Conservation (phyloP, 1,140 invertebrate genomes). For the Pteromalus puparum region DNA sequence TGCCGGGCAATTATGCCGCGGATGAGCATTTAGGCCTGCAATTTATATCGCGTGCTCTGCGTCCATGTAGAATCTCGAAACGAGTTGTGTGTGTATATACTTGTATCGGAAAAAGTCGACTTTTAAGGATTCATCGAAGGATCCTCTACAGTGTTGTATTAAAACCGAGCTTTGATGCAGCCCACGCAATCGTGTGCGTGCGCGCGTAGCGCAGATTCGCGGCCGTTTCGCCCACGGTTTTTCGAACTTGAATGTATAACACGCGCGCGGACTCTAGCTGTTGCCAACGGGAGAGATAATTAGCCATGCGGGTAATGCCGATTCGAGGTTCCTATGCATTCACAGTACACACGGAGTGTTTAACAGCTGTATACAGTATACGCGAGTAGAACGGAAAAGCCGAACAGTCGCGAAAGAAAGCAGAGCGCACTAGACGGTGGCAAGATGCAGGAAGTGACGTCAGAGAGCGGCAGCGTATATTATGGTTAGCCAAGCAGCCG, state of each 20-base stretch:
- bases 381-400: neutral
- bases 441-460: constrained; percentile 69
- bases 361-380: neutral
- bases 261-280: neutral
- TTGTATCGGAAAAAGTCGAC: neutral
- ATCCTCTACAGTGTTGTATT: neutral
- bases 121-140: neutral
- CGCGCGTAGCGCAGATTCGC: no score
- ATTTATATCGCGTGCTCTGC: neutral
- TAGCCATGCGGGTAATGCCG: neutral
- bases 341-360: no score
- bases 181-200: no score
- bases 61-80: neutral
- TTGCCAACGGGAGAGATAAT: neutral
- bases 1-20: neutral
- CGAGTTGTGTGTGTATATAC: no score
- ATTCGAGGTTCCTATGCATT: neutral
- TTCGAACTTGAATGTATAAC: neutral
- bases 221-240: neutral
- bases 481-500: constrained; percentile 54
- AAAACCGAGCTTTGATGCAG: neutral
- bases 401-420: neutral
- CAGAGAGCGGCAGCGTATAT: constrained; percentile 53
- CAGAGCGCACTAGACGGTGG: constrained; percentile 39
- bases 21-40: neutral